These are phyloP conservation scores for Pectinophora gossypiella DNA, from an alignment of 1,140 invertebrate genomes.

Conservation along the genomic window DNA sequence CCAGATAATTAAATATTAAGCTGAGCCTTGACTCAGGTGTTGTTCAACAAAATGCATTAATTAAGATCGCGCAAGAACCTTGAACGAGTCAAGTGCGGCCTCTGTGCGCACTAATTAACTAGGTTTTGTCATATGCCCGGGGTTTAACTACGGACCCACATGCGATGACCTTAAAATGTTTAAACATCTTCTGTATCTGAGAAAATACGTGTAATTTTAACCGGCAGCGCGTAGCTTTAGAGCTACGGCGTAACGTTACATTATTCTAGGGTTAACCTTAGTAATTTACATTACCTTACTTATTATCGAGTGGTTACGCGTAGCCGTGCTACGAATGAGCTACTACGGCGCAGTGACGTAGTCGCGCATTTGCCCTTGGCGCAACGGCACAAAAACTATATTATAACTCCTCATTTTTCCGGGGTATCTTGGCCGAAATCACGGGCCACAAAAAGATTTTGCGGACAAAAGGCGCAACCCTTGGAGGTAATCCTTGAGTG, in stretches of 20 bases:
- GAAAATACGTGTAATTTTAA: too few relatives aligned
- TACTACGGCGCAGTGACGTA: background rate
- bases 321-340: background rate
- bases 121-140: slow-evolving; percentile 3
- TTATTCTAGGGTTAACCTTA: too few relatives aligned
- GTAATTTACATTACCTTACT: too few relatives aligned
- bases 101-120: slow-evolving; percentile 36
- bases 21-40: slow-evolving; percentile 47
- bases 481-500: slow-evolving; percentile 50
- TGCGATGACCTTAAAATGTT: background rate
- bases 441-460: background rate
- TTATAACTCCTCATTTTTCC: background rate
- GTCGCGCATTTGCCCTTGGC: background rate
- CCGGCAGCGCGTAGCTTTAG: too few relatives aligned
- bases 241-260: too few relatives aligned
- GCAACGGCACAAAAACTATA: too few relatives aligned
- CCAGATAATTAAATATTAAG: too few relatives aligned
- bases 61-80: slow-evolving; percentile 48
- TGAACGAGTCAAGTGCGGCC: slow-evolving; percentile 33
- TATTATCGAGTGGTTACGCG: background rate
- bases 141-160: background rate
- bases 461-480: slow-evolving; percentile 12
- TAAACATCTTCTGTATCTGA: too few relatives aligned
- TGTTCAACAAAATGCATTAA: slow-evolving; percentile 57
- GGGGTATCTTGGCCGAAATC: background rate